Conservation (phyloP, 2,888 invertebrate species). For the Leptopilina myrica region DNA sequence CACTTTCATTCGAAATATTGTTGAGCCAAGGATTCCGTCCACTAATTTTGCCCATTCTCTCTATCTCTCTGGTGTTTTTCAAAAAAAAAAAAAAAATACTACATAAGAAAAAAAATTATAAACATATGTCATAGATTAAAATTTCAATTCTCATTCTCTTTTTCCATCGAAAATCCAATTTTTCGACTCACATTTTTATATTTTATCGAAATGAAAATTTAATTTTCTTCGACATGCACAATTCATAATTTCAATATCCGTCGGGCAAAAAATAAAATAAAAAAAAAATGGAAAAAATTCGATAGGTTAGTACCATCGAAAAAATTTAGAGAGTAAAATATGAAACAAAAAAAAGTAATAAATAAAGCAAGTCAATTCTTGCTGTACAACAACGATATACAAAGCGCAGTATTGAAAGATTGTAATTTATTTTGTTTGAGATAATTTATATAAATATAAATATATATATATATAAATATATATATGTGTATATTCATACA, state of each 20-base stretch:
- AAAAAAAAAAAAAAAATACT: not conserved
- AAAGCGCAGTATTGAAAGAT: constrained; percentile 74
- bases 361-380: constrained; percentile 62
- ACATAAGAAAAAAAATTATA: not conserved
- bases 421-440: constrained; percentile 74
- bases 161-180: not conserved
- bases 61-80: not conserved
- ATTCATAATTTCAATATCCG: constrained; percentile 2
- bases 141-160: not conserved
- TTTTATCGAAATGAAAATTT: not conserved
- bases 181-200: not conserved
- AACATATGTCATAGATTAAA: not conserved
- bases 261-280: not conserved
- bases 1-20: constrained; percentile 26
- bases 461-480: constrained; percentile 28
- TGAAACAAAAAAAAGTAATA: too few relatives aligned
- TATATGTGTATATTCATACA: constrained; percentile 17
- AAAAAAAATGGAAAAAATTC: not conserved
- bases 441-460: constrained; percentile 61
- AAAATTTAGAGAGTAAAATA: constrained; percentile 39
- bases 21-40: constrained; percentile 39
- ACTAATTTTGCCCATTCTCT: constrained; percentile 11
- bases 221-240: constrained; percentile 12
- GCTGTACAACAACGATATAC: constrained; percentile 66
- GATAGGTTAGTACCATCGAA: constrained; percentile 17